These are phyloP conservation scores for Opisthograptis luteolata DNA, from an alignment of 2,888 invertebrate genomes.

Conservation along the genomic window DNA sequence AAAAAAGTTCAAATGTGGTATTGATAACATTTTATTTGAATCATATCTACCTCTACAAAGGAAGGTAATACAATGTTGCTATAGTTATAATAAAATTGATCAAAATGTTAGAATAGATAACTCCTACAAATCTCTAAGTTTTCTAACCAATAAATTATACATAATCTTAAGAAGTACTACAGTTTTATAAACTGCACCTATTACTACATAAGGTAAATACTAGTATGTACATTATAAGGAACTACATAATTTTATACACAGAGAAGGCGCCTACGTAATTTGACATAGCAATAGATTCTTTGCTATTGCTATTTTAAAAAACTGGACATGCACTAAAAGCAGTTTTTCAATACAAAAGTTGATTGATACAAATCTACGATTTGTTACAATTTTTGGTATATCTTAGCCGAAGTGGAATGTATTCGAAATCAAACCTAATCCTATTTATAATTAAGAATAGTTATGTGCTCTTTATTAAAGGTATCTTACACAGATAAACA, in stretches of 20 bases:
- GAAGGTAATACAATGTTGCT: too few species aligned
- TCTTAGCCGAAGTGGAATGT: constrained; percentile 21
- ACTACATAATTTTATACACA: constrained; percentile 13
- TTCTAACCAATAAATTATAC: background rate
- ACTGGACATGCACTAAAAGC: too few species aligned
- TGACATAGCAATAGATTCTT: constrained; percentile 3
- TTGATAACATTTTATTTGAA: too few species aligned
- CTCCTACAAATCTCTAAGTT: background rate
- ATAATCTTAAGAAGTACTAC: background rate
- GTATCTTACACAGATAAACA: too few species aligned
- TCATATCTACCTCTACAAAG: too few species aligned
- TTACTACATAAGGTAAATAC: background rate
- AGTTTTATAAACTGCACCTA: background rate
- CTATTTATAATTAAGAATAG: background rate
- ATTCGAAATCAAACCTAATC: background rate
- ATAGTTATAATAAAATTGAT: background rate
- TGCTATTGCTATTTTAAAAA: background rate
- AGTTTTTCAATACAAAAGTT: too few species aligned
- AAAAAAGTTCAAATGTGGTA: too few species aligned
- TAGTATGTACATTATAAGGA: constrained; percentile 11
- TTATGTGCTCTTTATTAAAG: background rate
- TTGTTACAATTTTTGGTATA: constrained; percentile 15
- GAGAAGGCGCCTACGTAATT: constrained; percentile 22
- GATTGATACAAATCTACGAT: constrained; percentile 3
- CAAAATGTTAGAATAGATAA: background rate